Evolutionary conservation across 2,888 invertebrate species (phyloP).

Genomic region (Amphiduros pacificus): DNA sequence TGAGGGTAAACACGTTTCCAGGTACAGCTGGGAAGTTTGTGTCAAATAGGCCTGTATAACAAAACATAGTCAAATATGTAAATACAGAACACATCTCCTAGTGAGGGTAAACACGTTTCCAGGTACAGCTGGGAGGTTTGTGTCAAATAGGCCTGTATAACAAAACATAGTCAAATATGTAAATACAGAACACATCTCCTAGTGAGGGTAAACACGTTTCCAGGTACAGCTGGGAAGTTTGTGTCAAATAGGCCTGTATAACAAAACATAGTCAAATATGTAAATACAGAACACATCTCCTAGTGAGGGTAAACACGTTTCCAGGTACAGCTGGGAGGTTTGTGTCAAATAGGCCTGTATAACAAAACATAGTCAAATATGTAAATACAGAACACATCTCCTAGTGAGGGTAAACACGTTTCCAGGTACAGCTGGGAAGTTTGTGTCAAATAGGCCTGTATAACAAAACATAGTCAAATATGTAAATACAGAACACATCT

Average conservation of each 20-base stretch:
- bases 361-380: conserved; percentile 70
- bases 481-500: conserved; percentile 95
- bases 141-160: conserved; percentile 82
- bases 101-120: conserved; percentile 79
- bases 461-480: too few species aligned
- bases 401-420: too few species aligned
- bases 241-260: too few species aligned
- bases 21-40: conserved; percentile 95
- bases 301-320: conserved; percentile 76
- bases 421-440: too few species aligned
- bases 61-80: too few species aligned
- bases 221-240: too few species aligned
- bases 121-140: conserved; percentile 98
- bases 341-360: conserved; percentile 88
- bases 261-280: too few species aligned
- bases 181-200: too few species aligned
- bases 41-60: conserved; percentile 85
- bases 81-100: conserved; percentile 95
- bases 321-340: conserved; percentile 95
- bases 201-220: too few species aligned
- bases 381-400: too few species aligned
- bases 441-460: too few species aligned
- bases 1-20: conserved; percentile 83
- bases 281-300: conserved; percentile 97
- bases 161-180: conserved; percentile 70